Conservation (phyloP, 92 coral and sea anemone species). For the Montipora capitata region DNA sequence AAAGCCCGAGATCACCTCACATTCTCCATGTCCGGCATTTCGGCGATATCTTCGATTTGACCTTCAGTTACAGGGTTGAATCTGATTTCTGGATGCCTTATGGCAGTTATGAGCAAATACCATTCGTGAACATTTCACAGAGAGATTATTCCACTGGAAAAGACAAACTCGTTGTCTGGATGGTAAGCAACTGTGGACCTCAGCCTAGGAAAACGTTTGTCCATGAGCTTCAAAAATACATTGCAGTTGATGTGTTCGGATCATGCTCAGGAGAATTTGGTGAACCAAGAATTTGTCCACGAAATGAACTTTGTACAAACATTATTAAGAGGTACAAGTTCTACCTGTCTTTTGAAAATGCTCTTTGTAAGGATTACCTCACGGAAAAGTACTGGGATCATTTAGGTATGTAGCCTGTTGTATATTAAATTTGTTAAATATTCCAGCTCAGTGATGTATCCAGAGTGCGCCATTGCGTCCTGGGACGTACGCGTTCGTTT, state of each 20-base stretch:
- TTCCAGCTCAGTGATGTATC: too few species aligned
- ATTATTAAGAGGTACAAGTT: not conserved
- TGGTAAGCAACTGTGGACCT: not conserved
- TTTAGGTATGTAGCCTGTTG: not conserved
- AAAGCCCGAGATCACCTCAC: too few species aligned
- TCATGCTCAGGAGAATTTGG: not conserved
- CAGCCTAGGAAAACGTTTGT: not conserved
- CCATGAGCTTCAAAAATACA: not conserved
- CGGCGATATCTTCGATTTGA: conserved; percentile 13
- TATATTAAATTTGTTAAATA: too few species aligned
- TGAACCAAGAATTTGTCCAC: not conserved
- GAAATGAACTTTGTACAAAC: not conserved
- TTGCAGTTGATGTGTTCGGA: not conserved
- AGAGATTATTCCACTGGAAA: not conserved
- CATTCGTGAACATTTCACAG: not conserved
- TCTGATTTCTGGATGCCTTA: conserved; percentile 17
- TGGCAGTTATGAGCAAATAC: not conserved
- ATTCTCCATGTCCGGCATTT: not conserved
- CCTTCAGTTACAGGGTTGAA: not conserved
- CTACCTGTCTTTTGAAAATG: not conserved
- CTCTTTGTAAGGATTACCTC: not conserved
- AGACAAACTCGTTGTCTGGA: not conserved
- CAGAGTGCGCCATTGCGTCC: too few species aligned
- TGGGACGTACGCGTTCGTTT: too few species aligned
- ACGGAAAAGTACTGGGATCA: not conserved